These are phyloP conservation scores for Pilophorus perplexus DNA, from an alignment of 2,888 invertebrate genomes.

Conservation along the genomic window DNA sequence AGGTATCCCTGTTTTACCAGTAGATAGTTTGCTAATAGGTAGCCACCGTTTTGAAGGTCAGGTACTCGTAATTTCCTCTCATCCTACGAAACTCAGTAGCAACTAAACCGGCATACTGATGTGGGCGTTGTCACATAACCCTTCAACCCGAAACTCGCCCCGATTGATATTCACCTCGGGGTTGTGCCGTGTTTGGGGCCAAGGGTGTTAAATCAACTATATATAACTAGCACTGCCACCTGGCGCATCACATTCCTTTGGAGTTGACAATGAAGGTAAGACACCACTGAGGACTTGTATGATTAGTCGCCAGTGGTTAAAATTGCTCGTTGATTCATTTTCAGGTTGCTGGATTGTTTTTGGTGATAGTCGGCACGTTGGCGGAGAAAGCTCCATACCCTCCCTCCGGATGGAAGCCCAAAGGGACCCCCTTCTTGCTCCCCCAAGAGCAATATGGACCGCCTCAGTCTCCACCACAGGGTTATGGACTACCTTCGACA, in stretches of 20 bases:
- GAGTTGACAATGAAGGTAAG: constrained; percentile 30
- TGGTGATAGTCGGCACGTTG: constrained; percentile 4
- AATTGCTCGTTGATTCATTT: too few relatives aligned
- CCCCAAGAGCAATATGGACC: constrained; percentile 31
- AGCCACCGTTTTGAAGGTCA: too few relatives aligned
- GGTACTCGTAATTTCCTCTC: too few relatives aligned
- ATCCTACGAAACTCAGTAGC: too few relatives aligned
- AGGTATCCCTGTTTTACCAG: too few relatives aligned
- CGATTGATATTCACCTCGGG: constrained; percentile 31
- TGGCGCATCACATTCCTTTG: not conserved
- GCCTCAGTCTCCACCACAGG: not conserved
- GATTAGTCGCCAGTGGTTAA: too few relatives aligned
- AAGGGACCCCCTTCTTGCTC: constrained; percentile 13
- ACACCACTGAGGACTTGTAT: too few relatives aligned
- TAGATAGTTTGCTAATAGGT: too few relatives aligned
- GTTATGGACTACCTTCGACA: constrained; percentile 10
- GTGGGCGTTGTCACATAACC: constrained; percentile 26
- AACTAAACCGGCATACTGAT: constrained; percentile 34
- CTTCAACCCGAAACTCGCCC: constrained; percentile 15
- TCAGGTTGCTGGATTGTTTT: constrained; percentile 1
- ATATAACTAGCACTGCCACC: constrained; percentile 20
- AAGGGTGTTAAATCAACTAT: constrained; percentile 37
- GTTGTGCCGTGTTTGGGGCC: constrained; percentile 22
- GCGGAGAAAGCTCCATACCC: constrained; percentile 30
- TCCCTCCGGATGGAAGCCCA: constrained; percentile 35